Conservation (phyloP, 2,888 invertebrate genomes). For the Dicranocentrus wangi region DNA sequence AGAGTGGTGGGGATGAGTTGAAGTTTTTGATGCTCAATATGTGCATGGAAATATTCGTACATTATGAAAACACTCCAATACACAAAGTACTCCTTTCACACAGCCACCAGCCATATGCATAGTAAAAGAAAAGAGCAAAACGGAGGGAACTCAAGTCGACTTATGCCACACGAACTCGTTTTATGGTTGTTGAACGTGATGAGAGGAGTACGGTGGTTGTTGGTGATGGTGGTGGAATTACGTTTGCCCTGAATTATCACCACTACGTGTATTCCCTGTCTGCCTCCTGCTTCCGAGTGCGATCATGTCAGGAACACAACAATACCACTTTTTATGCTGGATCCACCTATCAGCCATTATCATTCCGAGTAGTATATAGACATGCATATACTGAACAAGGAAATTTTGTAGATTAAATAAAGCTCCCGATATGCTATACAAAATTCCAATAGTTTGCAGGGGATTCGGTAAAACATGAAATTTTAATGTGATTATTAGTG, state of each 20-base stretch:
- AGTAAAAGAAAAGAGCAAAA: neutral
- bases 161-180: constrained; percentile 37
- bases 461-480: neutral
- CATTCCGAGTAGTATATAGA: neutral
- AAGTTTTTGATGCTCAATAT: neutral
- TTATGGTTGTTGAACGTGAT: constrained; percentile 43
- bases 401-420: constrained; percentile 2
- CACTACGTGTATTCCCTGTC: constrained; percentile 11
- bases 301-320: constrained; percentile 12
- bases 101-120: constrained; percentile 10
- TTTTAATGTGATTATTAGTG: constrained; percentile 20
- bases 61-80: neutral
- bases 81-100: neutral
- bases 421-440: neutral
- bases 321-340: constrained; percentile 23
- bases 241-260: constrained; percentile 34
- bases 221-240: constrained; percentile 32
- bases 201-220: constrained; percentile 29
- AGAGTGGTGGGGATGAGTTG: neutral
- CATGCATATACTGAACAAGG: neutral
- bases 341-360: constrained; percentile 5
- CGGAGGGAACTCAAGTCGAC: neutral
- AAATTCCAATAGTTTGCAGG: neutral
- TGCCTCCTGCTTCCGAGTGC: neutral
- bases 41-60: neutral